phyloP scores from a whole-genome alignment of 2,888 invertebrate genomes.

The Oeneis ivallda region DNA sequence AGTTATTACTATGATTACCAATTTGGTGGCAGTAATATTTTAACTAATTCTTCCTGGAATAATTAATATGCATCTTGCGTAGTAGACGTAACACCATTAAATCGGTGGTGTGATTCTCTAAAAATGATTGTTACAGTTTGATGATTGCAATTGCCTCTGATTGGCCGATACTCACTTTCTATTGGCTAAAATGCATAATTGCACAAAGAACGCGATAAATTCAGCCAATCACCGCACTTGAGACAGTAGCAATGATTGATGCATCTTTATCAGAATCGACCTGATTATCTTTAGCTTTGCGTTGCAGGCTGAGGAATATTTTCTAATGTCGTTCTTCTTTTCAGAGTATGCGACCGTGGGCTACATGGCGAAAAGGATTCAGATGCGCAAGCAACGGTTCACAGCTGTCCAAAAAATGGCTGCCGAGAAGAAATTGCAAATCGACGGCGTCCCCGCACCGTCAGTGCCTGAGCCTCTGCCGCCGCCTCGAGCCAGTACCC shows the following conservation, averaged over 20 bases:
- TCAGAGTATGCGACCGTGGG: conserved; percentile 98
- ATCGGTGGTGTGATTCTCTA: no score
- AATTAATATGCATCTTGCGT: no score
- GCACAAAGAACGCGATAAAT: no score
- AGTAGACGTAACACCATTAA: no score
- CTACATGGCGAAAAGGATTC: conserved; percentile 98
- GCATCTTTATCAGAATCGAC: no score
- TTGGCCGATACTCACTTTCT: no score
- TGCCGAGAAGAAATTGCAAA: conserved; percentile 92
- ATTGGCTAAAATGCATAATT: no score
- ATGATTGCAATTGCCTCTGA: no score
- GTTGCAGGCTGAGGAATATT: conserved; percentile 11
- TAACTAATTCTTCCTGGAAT: background rate
- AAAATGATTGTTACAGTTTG: no score
- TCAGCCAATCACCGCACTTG: no score
- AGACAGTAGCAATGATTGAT: no score
- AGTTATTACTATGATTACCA: no score
- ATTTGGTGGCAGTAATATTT: conserved; percentile 1
- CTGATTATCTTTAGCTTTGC: conserved; percentile 38
- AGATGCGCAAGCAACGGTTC: conserved; percentile 96
- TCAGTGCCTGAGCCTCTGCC: conserved; percentile 80
- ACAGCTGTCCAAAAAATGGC: conserved; percentile 94
- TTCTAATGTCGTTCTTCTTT: conserved; percentile 42
- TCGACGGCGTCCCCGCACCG: conserved; percentile 87
- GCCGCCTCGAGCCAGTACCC: conserved; percentile 85